Base-by-base conservation (phyloP, 2,888 invertebrate genomes). In the Phalangium opilio region DNA sequence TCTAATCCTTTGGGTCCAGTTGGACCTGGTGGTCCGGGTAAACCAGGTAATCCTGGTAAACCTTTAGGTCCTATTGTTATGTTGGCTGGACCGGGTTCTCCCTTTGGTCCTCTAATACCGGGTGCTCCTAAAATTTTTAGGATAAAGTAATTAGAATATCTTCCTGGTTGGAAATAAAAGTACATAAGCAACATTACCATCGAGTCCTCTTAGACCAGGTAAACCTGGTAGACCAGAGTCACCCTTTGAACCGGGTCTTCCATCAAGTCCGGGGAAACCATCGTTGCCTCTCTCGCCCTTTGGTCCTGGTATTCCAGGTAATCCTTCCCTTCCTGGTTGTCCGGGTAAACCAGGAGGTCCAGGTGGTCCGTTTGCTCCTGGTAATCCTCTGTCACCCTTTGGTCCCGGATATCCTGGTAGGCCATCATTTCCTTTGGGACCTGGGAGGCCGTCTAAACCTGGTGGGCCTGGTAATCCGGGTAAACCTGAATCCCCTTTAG, bases 301-400 rank as follows among this genome's bases (percentile, higher is more conserved):
- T 27, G 27, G 27, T 7, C 44, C 44, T 17, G 44, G 44, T 35
- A 18, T 7, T 12, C 44, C 44, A 12, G 32, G 34, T 35, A 18
- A 1, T 15, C 45, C 45, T 15, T 19, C 27, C 18, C 12, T 44
- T 50, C 52, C 52, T 44, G 72, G 66, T 50, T 77, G 77, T 47
- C 86, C 86, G 1, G 79, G 78, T 60, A 79, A 79, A 36, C 87
- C 86, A 69, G 45, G n/a, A 4, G 52, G 50, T 21, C 56, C 56
- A 10, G 44, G 44, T 19, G 51, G 44, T 19, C 57, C 57, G 17
- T 48, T 54, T 41, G 50, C 27, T 41, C 15, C 67, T 21, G 75
- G 65, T 21, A 61, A 58, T n/a, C 87, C 83, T 57, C 41, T 21
- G 18, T 52, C 54, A 10, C 56, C 56, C 47, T 55, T 49, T 10